These are phyloP conservation scores for Rhineura floridana DNA, from an alignment of 2,113 vertebrate species.

Conservation along the genomic window DNA sequence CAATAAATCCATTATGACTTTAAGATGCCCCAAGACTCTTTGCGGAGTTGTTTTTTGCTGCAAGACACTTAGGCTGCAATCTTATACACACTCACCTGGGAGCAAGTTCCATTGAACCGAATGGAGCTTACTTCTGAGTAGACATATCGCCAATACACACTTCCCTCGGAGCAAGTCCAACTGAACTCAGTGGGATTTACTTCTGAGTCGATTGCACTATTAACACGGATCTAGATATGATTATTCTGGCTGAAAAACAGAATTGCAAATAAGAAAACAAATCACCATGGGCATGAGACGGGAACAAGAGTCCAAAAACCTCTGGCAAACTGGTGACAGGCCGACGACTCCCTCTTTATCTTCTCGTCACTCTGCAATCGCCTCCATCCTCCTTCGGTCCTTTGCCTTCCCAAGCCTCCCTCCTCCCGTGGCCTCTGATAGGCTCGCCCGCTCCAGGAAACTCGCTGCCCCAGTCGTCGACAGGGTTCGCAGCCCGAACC, in stretches of 20 bases:
- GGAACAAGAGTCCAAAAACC: not conserved
- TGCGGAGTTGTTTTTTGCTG: no score
- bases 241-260: not conserved
- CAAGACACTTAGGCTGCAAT: no score
- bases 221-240: not conserved
- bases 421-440: conserved; percentile 11
- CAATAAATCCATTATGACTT: no score
- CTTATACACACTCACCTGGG: no score
- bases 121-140: no score
- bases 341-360: not conserved
- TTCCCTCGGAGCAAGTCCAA: no score
- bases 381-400: not conserved
- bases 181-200: no score
- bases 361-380: not conserved
- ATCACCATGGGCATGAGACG: no score
- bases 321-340: not conserved
- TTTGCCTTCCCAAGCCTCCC: not conserved
- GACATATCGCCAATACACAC: no score
- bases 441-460: conserved; percentile 20
- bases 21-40: no score
- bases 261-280: not conserved
- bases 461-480: not conserved
- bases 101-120: no score
- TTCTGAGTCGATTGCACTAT: no score
- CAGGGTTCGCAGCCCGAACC: conserved; percentile 13